Evolutionary conservation across 2,113 vertebrate genomes (phyloP).

Genomic region (Gallinago media): DNA sequence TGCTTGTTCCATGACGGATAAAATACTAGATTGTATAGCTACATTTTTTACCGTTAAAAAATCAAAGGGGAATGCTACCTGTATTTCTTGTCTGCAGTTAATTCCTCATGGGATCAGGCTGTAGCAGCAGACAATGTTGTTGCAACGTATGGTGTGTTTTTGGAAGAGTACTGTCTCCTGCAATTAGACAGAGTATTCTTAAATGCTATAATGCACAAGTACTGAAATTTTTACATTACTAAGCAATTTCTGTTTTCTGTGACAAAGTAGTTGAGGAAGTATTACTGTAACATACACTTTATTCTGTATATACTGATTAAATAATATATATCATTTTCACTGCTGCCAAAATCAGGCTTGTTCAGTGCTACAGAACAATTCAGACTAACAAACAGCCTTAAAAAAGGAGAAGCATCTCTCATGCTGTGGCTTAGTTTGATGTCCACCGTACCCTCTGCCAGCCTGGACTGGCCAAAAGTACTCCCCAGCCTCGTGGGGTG

Average conservation of each 20-base stretch:
- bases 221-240: not conserved
- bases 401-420: not conserved
- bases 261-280: not conserved
- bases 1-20: not conserved
- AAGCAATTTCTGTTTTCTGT: not conserved
- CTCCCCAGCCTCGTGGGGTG: accelerated
- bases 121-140: not conserved
- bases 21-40: not conserved
- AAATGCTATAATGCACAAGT: not conserved
- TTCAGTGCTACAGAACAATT: not conserved
- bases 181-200: not conserved
- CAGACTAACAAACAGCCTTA: not conserved
- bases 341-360: not conserved
- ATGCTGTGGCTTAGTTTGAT: not conserved
- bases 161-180: not conserved
- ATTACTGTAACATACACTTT: not conserved
- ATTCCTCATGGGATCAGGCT: not conserved
- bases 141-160: not conserved
- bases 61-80: not conserved
- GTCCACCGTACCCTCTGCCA: not conserved
- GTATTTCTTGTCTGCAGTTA: not conserved
- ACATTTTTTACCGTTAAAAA: too few relatives aligned
- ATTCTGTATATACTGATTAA: not conserved
- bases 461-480: not conserved
- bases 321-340: not conserved